Evolutionary conservation across 2,797 vertebrate genomes (phyloP), one percentile per base, ranked within the genome.

Genomic region (Parambassis ranga): DNA sequence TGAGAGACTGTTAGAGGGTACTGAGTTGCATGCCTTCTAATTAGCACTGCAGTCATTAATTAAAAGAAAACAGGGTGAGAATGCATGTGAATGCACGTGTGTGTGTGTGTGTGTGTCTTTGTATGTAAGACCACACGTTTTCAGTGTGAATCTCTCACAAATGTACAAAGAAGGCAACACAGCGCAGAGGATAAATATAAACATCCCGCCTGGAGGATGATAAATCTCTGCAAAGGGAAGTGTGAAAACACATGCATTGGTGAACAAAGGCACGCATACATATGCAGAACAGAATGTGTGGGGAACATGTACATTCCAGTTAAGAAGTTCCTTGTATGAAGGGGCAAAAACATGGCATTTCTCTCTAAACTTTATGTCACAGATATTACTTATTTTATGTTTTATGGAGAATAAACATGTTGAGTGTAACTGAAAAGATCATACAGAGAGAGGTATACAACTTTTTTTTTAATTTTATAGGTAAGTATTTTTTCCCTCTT

Each of bases 1-100:
- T 50, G 44, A 63, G 62, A 78, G 67, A 57, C 55, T 71, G 62
- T 75, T 31, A 26, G 69, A 35, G 68, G 55, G 46, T 67, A 57
- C 22, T 65, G 63, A 81, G 72, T 50, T 74, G 59, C 53, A 57
- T 14, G 35, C 35, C 57, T 80, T 76, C 75, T 89, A 87, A 91
- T 91, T 88, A 90, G 80, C 67, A 36, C 60, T 37, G 4, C 28
- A 67, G 65, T 77, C 79, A 65, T 82, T 89, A 85, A 83, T 90
- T 88, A 82, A 80, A 75, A 57, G 37, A 57, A 70, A 82, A 60
- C 65, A 79, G 37, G 38, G 53, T 44, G 38, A 39, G 27, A 52
- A 8, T n/a, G 35, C 33, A 27, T 24, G 44, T 55, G 57, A 10
- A 19, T 33, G 18, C 9, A 5, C 28, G 56, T 32, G 31, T 57